Percentiles rank a stretch among this genome's conserved stretches.
phyloP scores from a whole-genome alignment of 2,797 vertebrate species.

The Pipistrellus pygmaeus region DNA sequence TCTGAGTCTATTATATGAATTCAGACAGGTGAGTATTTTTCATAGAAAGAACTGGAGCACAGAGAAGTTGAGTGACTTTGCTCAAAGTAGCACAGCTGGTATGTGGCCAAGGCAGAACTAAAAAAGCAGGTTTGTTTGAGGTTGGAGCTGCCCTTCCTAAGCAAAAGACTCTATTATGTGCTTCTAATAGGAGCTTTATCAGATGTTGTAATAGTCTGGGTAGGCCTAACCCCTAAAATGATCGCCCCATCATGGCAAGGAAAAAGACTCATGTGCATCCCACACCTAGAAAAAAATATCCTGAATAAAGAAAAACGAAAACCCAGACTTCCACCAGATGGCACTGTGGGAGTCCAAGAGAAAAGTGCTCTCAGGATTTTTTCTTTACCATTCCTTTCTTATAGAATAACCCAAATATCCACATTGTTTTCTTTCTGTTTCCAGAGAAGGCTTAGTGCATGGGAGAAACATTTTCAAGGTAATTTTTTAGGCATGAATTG shows the following conservation, averaged over 20 bases:
- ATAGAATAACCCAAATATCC: background rate
- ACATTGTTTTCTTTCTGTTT: constrained; percentile 48
- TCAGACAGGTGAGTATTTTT: too few species aligned
- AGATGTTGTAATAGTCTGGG: background rate
- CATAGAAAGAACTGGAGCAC: background rate
- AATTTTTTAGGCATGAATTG: background rate
- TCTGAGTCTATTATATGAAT: too few species aligned
- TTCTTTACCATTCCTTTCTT: constrained; percentile 14
- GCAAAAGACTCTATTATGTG: background rate
- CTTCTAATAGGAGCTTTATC: background rate
- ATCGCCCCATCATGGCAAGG: background rate
- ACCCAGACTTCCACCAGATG: constrained; percentile 63
- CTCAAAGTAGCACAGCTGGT: background rate
- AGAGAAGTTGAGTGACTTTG: background rate
- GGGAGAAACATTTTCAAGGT: constrained; percentile 46
- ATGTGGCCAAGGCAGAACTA: background rate
- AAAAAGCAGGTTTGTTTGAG: background rate
- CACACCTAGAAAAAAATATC: background rate
- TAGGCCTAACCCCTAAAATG: background rate
- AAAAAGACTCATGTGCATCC: background rate
- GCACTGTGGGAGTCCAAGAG: constrained; percentile 57
- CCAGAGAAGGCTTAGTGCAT: constrained; percentile 35
- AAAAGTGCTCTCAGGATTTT: background rate
- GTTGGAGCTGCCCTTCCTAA: background rate
- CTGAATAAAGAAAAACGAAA: background rate